Percentiles rank a stretch among this genome's conserved stretches.
Evolutionary conservation across 2,113 vertebrate genomes (phyloP).

Genomic region (Phalacrocorax pelagicus): DNA sequence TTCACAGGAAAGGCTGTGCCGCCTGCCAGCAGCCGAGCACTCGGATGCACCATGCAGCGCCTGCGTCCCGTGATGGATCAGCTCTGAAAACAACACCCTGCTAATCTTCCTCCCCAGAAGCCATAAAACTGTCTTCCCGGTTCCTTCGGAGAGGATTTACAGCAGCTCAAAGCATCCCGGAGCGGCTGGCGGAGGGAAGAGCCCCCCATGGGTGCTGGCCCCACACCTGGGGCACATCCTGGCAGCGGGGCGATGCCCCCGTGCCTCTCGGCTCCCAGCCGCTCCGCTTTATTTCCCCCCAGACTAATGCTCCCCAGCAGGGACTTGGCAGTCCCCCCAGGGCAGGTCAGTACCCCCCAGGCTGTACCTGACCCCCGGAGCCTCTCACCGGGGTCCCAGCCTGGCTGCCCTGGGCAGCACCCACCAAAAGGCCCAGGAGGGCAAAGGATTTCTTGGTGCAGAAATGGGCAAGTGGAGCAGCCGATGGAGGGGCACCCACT

Average conservation of each 20-base stretch:
- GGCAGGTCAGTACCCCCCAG: too few relatives aligned
- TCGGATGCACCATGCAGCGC: not conserved
- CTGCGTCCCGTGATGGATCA: not conserved
- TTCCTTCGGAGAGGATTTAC: constrained; percentile 39
- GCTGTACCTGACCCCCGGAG: not conserved
- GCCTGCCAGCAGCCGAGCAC: not conserved
- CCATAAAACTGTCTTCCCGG: constrained; percentile 39
- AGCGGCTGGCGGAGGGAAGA: rapidly evolving
- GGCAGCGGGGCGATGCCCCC: not conserved
- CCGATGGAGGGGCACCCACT: not conserved
- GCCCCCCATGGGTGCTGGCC: rapidly evolving
- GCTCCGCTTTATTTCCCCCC: too few relatives aligned
- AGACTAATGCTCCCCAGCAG: rapidly evolving
- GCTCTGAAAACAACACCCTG: constrained; percentile 17
- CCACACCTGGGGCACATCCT: not conserved
- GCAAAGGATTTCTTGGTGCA: not conserved
- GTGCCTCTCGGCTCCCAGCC: not conserved
- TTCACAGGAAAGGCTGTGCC: not conserved
- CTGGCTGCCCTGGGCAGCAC: rapidly evolving
- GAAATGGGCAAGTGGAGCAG: rapidly evolving
- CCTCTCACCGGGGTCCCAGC: not conserved
- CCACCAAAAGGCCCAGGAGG: not conserved
- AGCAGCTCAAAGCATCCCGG: not conserved
- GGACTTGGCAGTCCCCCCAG: not conserved
- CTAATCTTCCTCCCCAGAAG: constrained; percentile 25